These are phyloP conservation scores for Paradisaea rubra DNA, from an alignment of 2,113 vertebrate species.

Conservation along the genomic window DNA sequence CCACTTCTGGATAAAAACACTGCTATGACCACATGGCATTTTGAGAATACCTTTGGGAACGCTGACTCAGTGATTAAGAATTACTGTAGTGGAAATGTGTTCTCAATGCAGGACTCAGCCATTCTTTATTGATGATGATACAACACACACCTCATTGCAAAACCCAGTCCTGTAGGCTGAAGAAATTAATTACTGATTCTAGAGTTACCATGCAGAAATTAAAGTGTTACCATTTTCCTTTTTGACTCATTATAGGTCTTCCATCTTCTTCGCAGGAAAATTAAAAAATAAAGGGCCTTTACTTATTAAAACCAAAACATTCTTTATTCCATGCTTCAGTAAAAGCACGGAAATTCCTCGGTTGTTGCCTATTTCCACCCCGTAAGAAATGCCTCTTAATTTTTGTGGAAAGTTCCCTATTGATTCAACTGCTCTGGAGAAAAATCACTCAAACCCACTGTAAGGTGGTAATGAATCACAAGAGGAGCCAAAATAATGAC, in stretches of 20 bases:
- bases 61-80: background rate
- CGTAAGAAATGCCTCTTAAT: background rate
- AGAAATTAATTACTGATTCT: background rate
- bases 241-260: background rate
- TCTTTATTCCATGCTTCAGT: background rate
- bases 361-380: background rate
- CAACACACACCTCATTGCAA: background rate
- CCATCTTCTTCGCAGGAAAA: background rate
- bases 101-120: background rate
- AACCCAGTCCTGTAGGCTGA: background rate
- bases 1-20: background rate
- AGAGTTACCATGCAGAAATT: background rate
- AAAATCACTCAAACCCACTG: background rate
- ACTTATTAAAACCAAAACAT: background rate
- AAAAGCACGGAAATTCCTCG: background rate
- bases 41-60: background rate
- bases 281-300: background rate
- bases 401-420: background rate
- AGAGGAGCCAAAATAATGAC: background rate
- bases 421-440: background rate
- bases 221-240: background rate
- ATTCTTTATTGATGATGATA: background rate
- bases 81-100: background rate
- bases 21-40: background rate
- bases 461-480: background rate